Base-by-base conservation (phyloP, 2,113 vertebrate genomes). In the Rana temporaria region DNA sequence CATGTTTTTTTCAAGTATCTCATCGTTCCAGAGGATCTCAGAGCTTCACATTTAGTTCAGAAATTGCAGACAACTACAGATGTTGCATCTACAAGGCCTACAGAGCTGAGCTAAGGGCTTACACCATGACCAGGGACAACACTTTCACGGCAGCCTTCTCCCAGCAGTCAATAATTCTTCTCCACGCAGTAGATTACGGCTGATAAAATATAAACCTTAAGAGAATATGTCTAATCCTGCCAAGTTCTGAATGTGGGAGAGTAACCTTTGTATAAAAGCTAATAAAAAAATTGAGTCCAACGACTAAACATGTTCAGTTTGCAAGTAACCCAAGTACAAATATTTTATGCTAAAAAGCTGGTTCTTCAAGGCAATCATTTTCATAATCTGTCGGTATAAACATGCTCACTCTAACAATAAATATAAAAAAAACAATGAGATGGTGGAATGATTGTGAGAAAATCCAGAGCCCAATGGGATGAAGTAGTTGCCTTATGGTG, bases 191-290 rank as follows among this genome's bases (percentile, higher is more conserved):
- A 70, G 14, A 24, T 34, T 82, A 57, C 14, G 59, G 60, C 1
- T n/a, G 19, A 74, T 73, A 82, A 72, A 75, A 75, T 24, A 53
- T 60, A 79, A 84, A 79, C 32, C 69, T 70, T 79, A 74, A 42
- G 26, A 68, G 60, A 80, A 57, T n/a, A 48, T 53, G n/a, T 57
- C 69, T 18, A 73, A 78, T 77, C 60, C 3, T 30, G 67, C 0
- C 0, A 85, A 84, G 65, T 75, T 18, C 62, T 74, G 63, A 38
- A 62, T 86, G 4, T 4, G 80, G 84, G 16, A 82, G 4, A 65
- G 1, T 34, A 1, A 2, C 69, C 11, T 73, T 73, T 73, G 52
- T 66, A 57, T 15, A 74, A 82, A 74, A 53, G 4, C 19, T 34
- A 65, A 59, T 24, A 24, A 66, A 55, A 81, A 55, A 67, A 16